A percentile compares a stretch with the other conserved stretches of the same genome.
phyloP scores from a whole-genome alignment of 2,113 vertebrate species.

The Aramus guarauna region DNA sequence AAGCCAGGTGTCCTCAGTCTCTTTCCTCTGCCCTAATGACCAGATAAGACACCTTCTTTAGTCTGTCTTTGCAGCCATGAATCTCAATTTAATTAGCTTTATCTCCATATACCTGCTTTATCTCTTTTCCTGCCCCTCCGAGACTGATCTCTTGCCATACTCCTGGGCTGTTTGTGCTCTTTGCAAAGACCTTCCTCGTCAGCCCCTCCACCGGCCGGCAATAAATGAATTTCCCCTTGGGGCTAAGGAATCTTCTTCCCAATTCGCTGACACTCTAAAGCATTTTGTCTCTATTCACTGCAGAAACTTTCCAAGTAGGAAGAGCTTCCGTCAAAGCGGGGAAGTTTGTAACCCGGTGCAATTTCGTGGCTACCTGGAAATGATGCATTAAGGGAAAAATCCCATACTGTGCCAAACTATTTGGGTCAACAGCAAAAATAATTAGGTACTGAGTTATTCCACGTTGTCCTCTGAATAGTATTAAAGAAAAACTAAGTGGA shows the following conservation, averaged over 20 bases:
- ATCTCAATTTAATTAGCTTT: neutral
- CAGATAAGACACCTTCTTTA: neutral
- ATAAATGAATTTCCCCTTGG: neutral
- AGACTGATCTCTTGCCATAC: neutral
- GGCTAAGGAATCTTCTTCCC: neutral
- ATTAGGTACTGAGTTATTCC: slow-evolving; percentile 8
- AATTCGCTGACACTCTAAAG: neutral
- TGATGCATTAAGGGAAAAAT: neutral
- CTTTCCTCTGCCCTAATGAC: neutral
- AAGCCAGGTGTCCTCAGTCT: neutral
- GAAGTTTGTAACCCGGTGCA: neutral
- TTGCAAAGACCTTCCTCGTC: neutral
- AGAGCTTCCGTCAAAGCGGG: neutral
- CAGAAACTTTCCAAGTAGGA: neutral
- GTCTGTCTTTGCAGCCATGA: neutral
- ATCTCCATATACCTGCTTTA: neutral
- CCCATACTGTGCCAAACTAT: neutral
- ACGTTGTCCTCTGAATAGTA: neutral
- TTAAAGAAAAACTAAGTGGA: neutral
- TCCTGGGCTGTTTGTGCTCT: neutral
- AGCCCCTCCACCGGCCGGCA: neutral
- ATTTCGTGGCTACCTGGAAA: slow-evolving; percentile 2
- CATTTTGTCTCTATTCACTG: neutral
- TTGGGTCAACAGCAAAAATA: slow-evolving; percentile 1
- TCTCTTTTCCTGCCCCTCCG: neutral